phyloP scores from a whole-genome alignment of 1,140 invertebrate species.

The Bombus pascuorum region DNA sequence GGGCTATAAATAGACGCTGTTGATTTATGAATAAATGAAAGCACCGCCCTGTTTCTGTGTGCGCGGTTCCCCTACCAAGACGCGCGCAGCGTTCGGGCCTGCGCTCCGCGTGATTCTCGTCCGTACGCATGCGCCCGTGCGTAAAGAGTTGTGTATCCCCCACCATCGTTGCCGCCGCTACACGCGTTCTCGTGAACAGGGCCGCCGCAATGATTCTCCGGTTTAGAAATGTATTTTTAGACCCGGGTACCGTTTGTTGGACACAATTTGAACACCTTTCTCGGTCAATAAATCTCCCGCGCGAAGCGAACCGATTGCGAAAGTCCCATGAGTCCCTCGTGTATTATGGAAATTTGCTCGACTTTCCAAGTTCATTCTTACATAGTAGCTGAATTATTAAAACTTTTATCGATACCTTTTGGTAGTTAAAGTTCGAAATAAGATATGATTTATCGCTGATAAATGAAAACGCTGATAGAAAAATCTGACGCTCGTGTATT shows the following conservation, averaged over 20 bases:
- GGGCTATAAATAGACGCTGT: conserved; percentile 76
- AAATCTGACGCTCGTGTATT: background rate
- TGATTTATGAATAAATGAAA: conserved; percentile 81
- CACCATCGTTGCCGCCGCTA: background rate
- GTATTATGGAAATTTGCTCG: background rate
- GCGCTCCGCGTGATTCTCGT: conserved; percentile 2
- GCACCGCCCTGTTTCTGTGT: conserved; percentile 66
- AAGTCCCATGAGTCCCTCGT: background rate
- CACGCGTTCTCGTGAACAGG: conserved; percentile 43
- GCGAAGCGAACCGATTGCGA: background rate
- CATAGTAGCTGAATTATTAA: too few relatives aligned
- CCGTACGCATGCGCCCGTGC: conserved; percentile 35
- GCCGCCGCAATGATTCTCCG: conserved; percentile 45
- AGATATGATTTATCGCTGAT: background rate
- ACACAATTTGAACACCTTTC: conserved; percentile 49
- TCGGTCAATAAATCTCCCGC: conserved; percentile 9
- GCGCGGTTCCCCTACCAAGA: conserved; percentile 17
- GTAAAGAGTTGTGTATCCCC: conserved; percentile 22
- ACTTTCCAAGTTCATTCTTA: background rate
- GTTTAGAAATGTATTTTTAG: conserved; percentile 54
- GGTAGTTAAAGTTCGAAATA: too few relatives aligned
- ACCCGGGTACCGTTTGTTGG: conserved; percentile 32
- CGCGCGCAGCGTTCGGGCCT: conserved; percentile 2
- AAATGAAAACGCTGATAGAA: background rate
- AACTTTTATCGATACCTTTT: fast-evolving